A percentile compares a stretch with the other conserved stretches of the same genome.
These are phyloP conservation scores for Epirrita christyi DNA, from an alignment of 2,888 invertebrate species.

Conservation along the genomic window DNA sequence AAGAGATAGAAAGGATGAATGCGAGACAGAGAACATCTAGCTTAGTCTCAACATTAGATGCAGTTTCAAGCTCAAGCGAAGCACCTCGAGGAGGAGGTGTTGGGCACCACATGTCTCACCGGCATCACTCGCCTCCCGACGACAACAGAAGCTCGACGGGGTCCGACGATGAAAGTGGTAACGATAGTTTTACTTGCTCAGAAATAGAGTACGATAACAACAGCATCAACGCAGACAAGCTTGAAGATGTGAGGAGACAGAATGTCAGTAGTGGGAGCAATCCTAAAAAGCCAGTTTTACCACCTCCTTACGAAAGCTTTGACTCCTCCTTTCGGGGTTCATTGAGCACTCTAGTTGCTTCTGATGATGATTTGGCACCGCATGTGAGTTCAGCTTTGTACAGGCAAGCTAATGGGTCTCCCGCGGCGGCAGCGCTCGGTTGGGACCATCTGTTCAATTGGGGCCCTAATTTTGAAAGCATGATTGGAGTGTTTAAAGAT, in stretches of 20 bases:
- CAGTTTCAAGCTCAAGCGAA: constrained; percentile 95
- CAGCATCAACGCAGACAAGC: constrained; percentile 92
- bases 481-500: constrained; percentile 98
- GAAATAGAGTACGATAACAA: constrained; percentile 98
- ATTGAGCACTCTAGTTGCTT: constrained; percentile 96
- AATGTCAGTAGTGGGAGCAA: constrained; percentile 82
- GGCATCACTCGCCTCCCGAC: constrained; percentile 90
- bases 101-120: constrained; percentile 88
- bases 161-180: constrained; percentile 96
- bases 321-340: constrained; percentile 98
- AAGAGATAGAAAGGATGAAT: constrained; percentile 96
- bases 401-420: constrained; percentile 91
- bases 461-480: constrained; percentile 98
- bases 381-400: constrained; percentile 92
- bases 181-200: constrained; percentile 99
- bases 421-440: constrained; percentile 91
- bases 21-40: constrained; percentile 95
- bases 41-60: constrained; percentile 95
- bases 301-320: constrained; percentile 94
- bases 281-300: constrained; percentile 88
- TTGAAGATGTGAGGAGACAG: constrained; percentile 85
- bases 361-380: constrained; percentile 95
- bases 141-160: constrained; percentile 91
- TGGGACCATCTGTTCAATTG: constrained; percentile 98
- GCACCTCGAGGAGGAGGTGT: constrained; percentile 89